phyloP scores from a whole-genome alignment of 1,140 invertebrate genomes.

The Lineus longissimus region DNA sequence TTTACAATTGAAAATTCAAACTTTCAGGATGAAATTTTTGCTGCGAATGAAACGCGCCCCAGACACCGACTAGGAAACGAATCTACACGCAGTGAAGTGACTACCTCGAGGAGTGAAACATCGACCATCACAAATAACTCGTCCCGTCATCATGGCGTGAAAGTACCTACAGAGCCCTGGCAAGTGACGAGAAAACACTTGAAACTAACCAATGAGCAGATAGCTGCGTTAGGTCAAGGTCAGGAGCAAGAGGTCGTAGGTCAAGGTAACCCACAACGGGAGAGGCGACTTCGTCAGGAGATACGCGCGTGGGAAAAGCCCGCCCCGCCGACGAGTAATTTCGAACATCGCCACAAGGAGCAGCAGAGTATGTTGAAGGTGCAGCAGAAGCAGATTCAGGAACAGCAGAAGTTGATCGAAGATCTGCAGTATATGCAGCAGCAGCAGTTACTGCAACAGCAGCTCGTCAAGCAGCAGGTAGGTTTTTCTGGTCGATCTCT shows the following conservation, averaged over 20 bases:
- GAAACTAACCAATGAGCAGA: conserved; percentile 35
- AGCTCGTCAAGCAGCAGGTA: conserved; percentile 26
- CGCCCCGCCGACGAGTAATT: conserved; percentile 37
- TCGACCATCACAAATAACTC: too few species aligned
- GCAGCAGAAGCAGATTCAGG: conserved; percentile 44
- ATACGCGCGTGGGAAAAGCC: conserved; percentile 33
- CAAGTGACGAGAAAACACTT: conserved; percentile 43
- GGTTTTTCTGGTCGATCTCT: too few species aligned
- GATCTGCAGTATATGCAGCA: conserved; percentile 42
- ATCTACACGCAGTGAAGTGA: too few species aligned
- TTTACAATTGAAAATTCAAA: too few species aligned
- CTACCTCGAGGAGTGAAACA: too few species aligned
- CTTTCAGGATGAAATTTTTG: too few species aligned
- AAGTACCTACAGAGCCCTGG: conserved; percentile 41
- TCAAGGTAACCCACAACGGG: not conserved
- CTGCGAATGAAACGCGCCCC: too few species aligned
- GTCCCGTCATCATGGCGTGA: not conserved
- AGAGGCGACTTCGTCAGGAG: conserved; percentile 7
- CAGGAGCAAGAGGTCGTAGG: conserved; percentile 1
- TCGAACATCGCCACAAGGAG: conserved; percentile 46
- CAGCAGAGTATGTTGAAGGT: conserved; percentile 46
- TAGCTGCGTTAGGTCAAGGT: conserved; percentile 23
- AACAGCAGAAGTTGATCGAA: conserved; percentile 48
- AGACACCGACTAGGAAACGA: too few species aligned
- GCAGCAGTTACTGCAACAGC: conserved; percentile 31